Evolutionary conservation across 2,797 vertebrate genomes (phyloP), one percentile per base, ranked within the genome.

Genomic region (Amblyraja radiata): DNA sequence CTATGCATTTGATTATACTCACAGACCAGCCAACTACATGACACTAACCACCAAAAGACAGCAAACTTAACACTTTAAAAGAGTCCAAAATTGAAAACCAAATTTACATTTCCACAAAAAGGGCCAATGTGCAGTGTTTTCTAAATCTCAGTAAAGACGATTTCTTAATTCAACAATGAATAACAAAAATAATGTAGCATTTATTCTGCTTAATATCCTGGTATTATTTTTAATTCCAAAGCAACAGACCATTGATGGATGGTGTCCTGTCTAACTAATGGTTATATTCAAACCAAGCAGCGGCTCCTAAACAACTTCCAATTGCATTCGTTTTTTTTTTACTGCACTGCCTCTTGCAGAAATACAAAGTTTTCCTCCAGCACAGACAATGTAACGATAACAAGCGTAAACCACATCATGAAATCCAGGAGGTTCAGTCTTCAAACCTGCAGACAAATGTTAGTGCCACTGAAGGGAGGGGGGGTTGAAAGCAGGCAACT

Each of bases 401-500:
- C 23, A 54, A 28, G 71, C 84, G 0, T 21, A 88, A 23, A 76
- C 5, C 71, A 58, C 71, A 74, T 54, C 46, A 68, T 92, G 65
- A 23, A 36, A 91, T 73, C 90, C 39, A 88, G 84, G 28, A 86
- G 83, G 84, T 68, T 88, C 36, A 16, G 7, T 68, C 68, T 88
- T 88, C 84, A 68, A 88, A 65, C 84, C 61, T 21, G 32, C 16
- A 65, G 2, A 36, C 68, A 36, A n/a, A 36, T 88, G 65, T 9
- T 36, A 88, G 68, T 68, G 84, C 61, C 61, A 88, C 32, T 88
- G 63, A 68, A 65, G 18, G 46, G 46, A 4, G 46, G 46, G 46
- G 46, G 61, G n/a, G n/a, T 88, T 88, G 32, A 88, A 88, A 88
- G 84, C 61, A 88, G 84, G n/a, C 63, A 88, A 86, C 83, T 86